These are phyloP conservation scores for Nibea coibor DNA, from an alignment of 2,113 vertebrate species.

Conservation along the genomic window DNA sequence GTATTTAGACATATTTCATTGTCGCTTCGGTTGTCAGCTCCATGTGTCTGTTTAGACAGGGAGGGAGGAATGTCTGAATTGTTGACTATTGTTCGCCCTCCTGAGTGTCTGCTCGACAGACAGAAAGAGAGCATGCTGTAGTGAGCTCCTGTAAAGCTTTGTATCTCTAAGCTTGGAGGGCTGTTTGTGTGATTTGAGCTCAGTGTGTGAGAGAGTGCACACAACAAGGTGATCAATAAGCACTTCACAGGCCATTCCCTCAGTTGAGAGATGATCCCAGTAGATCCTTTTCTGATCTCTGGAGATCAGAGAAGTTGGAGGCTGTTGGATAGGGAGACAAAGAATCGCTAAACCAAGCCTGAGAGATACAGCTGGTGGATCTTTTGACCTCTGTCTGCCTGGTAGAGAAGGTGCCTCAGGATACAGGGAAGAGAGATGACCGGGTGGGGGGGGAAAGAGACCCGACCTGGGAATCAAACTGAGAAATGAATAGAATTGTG, in stretches of 20 bases:
- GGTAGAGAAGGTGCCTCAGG: slow-evolving; percentile 56
- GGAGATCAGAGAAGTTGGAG: slow-evolving; percentile 65
- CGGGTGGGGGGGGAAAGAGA: slow-evolving; percentile 10
- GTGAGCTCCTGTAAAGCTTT: slow-evolving; percentile 55
- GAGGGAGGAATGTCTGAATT: slow-evolving; percentile 53
- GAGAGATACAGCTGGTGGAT: slow-evolving; percentile 55
- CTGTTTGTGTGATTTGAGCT: slow-evolving; percentile 70
- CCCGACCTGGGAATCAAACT: slow-evolving; percentile 10
- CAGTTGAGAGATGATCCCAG: slow-evolving; percentile 70
- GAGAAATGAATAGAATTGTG: slow-evolving; percentile 41
- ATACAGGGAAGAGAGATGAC: slow-evolving; percentile 37
- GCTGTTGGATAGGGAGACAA: slow-evolving; percentile 56
- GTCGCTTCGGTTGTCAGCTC: slow-evolving; percentile 9
- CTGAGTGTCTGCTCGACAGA: slow-evolving; percentile 22
- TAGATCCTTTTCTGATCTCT: slow-evolving; percentile 68
- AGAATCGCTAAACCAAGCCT: slow-evolving; percentile 51
- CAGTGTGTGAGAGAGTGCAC: slow-evolving; percentile 58
- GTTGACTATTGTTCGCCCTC: slow-evolving; percentile 51
- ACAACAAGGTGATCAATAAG: slow-evolving; percentile 82
- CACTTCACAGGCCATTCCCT: slow-evolving; percentile 74
- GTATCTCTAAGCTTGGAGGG: slow-evolving; percentile 51
- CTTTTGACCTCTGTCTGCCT: slow-evolving; percentile 74
- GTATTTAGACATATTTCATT: slow-evolving; percentile 21
- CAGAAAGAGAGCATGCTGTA: slow-evolving; percentile 15
- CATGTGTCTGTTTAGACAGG: slow-evolving; percentile 29